phyloP scores from a whole-genome alignment of 2,113 vertebrate species.

The Plectropomus leopardus region DNA sequence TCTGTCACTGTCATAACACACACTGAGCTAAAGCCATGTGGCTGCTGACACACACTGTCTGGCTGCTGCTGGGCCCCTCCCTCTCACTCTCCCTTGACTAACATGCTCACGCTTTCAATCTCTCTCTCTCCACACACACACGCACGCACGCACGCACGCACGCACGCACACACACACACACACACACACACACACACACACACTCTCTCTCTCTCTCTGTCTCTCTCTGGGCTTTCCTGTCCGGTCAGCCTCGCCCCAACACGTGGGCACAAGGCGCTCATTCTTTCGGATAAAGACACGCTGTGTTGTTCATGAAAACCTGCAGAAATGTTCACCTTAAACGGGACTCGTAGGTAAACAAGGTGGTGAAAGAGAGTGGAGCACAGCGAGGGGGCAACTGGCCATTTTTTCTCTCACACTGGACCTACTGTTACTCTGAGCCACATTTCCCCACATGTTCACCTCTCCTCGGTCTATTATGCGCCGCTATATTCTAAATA shows the following conservation, averaged over 20 bases:
- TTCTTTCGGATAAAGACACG: slow-evolving; percentile 79
- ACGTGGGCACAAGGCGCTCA: slow-evolving; percentile 78
- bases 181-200: slow-evolving; percentile 8
- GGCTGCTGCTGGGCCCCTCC: slow-evolving; percentile 55
- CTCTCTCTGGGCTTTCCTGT: slow-evolving; percentile 27
- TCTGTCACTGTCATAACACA: slow-evolving; percentile 58
- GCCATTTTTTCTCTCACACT: slow-evolving; percentile 22
- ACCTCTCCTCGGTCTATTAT: not conserved
- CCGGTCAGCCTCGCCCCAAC: slow-evolving; percentile 64
- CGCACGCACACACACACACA: not conserved
- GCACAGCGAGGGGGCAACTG: not conserved
- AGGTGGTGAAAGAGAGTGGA: slow-evolving; percentile 6
- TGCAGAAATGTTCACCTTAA: slow-evolving; percentile 34
- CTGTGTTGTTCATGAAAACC: slow-evolving; percentile 72
- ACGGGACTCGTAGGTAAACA: slow-evolving; percentile 23
- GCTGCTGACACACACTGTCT: slow-evolving; percentile 72
- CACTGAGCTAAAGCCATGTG: slow-evolving; percentile 70
- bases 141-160: too few species aligned
- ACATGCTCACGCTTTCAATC: slow-evolving; percentile 10
- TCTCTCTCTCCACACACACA: slow-evolving; percentile 27
- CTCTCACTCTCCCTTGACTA: slow-evolving; percentile 41
- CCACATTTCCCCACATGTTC: not conserved
- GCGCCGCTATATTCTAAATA: not conserved
- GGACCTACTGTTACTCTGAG: slow-evolving; percentile 11
- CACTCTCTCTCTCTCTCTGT: slow-evolving; percentile 19